phyloP scores from a whole-genome alignment of 2,113 vertebrate genomes.

The Murina feae region DNA sequence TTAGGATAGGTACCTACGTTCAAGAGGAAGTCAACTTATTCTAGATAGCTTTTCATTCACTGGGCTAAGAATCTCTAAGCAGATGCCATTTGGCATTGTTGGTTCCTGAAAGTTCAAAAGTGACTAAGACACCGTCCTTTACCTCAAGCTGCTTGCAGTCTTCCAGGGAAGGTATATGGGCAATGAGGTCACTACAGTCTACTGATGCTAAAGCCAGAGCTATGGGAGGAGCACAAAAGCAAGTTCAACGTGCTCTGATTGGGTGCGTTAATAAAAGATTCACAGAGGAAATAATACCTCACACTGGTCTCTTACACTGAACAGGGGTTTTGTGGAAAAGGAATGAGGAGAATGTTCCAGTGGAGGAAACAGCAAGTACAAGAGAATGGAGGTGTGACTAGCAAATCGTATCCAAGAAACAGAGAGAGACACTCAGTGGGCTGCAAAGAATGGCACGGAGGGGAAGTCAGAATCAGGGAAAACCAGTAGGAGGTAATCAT shows the following conservation, averaged over 20 bases:
- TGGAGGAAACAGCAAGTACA: neutral
- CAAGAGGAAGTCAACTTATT: neutral
- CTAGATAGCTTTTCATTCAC: neutral
- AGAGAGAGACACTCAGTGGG: neutral
- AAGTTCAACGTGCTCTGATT: neutral
- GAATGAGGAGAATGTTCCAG: neutral
- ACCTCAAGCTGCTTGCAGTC: neutral
- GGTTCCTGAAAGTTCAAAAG: neutral
- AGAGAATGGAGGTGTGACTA: neutral
- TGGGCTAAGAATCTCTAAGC: neutral
- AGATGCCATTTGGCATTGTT: neutral
- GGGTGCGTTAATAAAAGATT: neutral
- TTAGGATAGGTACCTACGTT: neutral
- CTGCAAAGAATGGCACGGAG: neutral
- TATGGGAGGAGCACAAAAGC: neutral
- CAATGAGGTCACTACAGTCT: neutral
- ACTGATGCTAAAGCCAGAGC: neutral
- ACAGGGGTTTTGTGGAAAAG: neutral
- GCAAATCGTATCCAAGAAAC: fast-evolving
- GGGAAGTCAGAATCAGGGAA: neutral
- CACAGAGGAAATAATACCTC: neutral
- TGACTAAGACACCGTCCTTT: neutral
- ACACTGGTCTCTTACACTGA: neutral
- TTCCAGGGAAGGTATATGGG: neutral
- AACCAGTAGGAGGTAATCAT: neutral